phyloP scores from a whole-genome alignment of 2,888 invertebrate genomes.

The Liodrosophila aerea region DNA sequence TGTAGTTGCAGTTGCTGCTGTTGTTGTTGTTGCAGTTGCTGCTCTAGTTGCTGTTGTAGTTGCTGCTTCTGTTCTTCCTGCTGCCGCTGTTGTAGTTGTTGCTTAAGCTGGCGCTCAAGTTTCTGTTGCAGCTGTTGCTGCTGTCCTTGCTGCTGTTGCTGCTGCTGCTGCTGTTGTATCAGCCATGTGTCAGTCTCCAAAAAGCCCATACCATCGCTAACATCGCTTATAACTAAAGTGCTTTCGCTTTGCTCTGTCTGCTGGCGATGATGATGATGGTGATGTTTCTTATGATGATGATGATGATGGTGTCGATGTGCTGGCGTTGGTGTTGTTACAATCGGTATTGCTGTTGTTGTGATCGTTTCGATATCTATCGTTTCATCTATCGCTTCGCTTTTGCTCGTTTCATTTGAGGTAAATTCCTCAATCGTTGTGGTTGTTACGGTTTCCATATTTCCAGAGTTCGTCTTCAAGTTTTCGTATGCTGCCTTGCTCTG shows the following conservation, averaged over 20 bases:
- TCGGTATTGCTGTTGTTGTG: slow-evolving; percentile 23
- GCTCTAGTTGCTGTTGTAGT: slow-evolving; percentile 9
- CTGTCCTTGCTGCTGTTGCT: slow-evolving; percentile 13
- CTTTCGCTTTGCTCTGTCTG: slow-evolving; percentile 12
- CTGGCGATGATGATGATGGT: slow-evolving; percentile 19
- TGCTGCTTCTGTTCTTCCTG: slow-evolving; percentile 18
- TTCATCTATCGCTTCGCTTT: slow-evolving; percentile 41
- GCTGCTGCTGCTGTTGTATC: slow-evolving; percentile 3
- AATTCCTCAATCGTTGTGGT: slow-evolving; percentile 53
- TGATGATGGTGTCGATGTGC: slow-evolving; percentile 30
- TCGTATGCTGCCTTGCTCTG: slow-evolving; percentile 8
- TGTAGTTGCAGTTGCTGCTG: slow-evolving; percentile 15
- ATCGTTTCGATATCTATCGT: slow-evolving; percentile 26
- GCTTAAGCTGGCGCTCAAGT: too few relatives aligned
- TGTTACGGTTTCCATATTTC: slow-evolving; percentile 29
- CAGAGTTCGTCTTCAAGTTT: neutral
- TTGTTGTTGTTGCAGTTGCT: slow-evolving; percentile 6
- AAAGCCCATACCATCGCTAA: slow-evolving; percentile 27
- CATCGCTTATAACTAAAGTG: slow-evolving; percentile 35
- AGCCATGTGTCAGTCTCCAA: slow-evolving; percentile 20
- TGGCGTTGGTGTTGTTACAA: slow-evolving; percentile 29
- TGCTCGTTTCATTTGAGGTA: slow-evolving; percentile 39
- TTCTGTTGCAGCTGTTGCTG: slow-evolving; percentile 14
- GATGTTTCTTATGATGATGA: slow-evolving; percentile 37
- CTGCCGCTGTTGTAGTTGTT: slow-evolving; percentile 3